A percentile compares a stretch with the other conserved stretches of the same genome.
Evolutionary conservation across 2,113 vertebrate species (phyloP).

Genomic region (Probosciger aterrimus): DNA sequence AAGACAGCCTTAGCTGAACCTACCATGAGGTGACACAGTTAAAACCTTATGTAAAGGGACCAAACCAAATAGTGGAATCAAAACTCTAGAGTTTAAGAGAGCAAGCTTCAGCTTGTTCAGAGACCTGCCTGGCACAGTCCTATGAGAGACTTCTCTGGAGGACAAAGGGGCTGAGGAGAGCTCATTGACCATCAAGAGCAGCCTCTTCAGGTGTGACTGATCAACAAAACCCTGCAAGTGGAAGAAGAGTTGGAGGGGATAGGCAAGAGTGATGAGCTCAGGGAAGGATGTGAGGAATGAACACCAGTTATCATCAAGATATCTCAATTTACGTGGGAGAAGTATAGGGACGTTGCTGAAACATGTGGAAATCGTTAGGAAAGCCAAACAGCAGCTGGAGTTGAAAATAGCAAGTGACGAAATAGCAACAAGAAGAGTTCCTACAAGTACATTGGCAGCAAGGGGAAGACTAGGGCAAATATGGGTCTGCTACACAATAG

Average conservation of each 20-base stretch:
- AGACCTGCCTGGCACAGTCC: neutral
- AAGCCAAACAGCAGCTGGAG: neutral
- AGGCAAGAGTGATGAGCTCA: neutral
- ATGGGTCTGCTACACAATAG: neutral
- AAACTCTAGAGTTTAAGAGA: neutral
- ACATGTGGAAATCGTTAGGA: neutral
- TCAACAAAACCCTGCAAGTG: neutral
- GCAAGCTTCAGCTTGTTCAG: neutral
- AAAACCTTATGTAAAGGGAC: neutral
- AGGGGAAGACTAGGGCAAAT: neutral
- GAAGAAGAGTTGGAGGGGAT: neutral
- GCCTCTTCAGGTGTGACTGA: neutral
- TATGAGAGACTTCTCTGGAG: neutral
- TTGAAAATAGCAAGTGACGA: neutral
- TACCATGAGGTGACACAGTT: neutral
- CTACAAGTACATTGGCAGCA: neutral
- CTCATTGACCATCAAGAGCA: neutral
- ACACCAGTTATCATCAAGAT: neutral
- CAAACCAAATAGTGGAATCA: neutral
- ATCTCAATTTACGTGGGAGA: neutral
- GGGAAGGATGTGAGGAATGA: neutral
- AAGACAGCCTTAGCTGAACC: neutral
- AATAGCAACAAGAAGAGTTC: neutral
- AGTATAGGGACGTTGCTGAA: neutral
- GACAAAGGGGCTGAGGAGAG: neutral